Evolutionary conservation across 37 sponge, comb jelly and placozoan species (phyloP), one percentile per base, ranked within the genome.

Genomic region (Lycopodina hypogea): DNA sequence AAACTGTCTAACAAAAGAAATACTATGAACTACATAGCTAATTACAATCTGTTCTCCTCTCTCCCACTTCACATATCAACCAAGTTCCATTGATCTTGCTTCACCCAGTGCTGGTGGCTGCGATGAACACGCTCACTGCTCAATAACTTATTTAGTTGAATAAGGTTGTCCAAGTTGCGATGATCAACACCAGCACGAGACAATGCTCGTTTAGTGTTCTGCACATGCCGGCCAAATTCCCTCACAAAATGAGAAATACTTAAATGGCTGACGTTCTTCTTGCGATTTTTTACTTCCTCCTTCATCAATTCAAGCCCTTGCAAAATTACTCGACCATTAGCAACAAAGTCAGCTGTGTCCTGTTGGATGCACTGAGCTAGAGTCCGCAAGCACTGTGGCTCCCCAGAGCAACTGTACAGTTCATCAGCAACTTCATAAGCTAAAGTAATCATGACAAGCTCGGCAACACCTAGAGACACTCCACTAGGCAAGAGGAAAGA

Each of bases 351-450:
- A 36, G 58, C 80, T 0, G 71, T 26, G 18, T 79, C 76, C 24
- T 45, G 50, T 15, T 51, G 35, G 1, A 89, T 42, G n/a, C 76
- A 80, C 62, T 71, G 38, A 8, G 81, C 61, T 12, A 89, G 36
- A n/a, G 69, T 39, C 1, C 32, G 45, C 85, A 88, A 81, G 21
- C 88, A 78, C 19, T 33, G 30, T 8, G 78, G 72, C 3, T 26
- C 40, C 19, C 88, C 83, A 18, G 83, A 61, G 74, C 88, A 88
- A 71, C 77, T 78, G 50, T 72, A 72, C 2, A 88, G 39, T 57
- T 88, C 88, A 40, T 82, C 83, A 0, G 88, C 78, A 78, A 88
- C 68, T 72, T 88, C 88, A 14, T 23, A n/a, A 52, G 68, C 72
- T 55, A 42, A 36, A 42, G 83, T 74, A 2, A 77, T 77, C 83